Base-by-base conservation (phyloP, 2,888 invertebrate species). In the Boloria selene region DNA sequence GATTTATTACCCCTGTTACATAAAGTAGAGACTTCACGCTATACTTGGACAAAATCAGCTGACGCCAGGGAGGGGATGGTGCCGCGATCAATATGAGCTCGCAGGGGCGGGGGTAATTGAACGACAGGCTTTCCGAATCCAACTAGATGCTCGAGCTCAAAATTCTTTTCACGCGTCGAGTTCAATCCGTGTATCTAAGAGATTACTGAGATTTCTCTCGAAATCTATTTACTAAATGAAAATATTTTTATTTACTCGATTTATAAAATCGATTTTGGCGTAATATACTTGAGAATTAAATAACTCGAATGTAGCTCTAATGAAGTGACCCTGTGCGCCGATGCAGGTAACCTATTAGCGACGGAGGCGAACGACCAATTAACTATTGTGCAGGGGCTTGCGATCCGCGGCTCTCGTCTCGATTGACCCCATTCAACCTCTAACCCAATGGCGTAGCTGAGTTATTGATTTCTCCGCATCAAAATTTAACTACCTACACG, bases 391-490 rank as follows among this genome's bases (percentile, higher is more conserved):
- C 73, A 75, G 79, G 73, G 77, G 73, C 73, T 50, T 56, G 55
- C 73, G 73, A 75, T 72, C 72, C 74, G 73, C 76, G 78, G 73
- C 76, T 76, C 77, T 73, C 77, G 75, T 73, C 77, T 78, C 77
- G 76, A 79, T 85, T 86, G 81, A 85, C 83, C 81, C 75, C 72
- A 69, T 76, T 74, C 77, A 74, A 80, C 79, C 79, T 78, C 70
- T 38, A 61, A 60, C 70, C 70, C 68, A 69, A 64, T 64, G 74
- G 70, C 71, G 60, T 55, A 18, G 18, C 42, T 55, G 10, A 73
- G 70, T 75, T 68, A 76, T 71, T 65, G 70, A 67, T 68, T 64
- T 59, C 52, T 66, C 38, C 45, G 51, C 54, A 61, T 50, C 51
- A 26, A 49, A 55, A 16, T 52, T 55, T 62, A 62, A 13, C n/a